Conservation (phyloP, 2,113 vertebrate species). For the Chascanopsetta lugubris region DNA sequence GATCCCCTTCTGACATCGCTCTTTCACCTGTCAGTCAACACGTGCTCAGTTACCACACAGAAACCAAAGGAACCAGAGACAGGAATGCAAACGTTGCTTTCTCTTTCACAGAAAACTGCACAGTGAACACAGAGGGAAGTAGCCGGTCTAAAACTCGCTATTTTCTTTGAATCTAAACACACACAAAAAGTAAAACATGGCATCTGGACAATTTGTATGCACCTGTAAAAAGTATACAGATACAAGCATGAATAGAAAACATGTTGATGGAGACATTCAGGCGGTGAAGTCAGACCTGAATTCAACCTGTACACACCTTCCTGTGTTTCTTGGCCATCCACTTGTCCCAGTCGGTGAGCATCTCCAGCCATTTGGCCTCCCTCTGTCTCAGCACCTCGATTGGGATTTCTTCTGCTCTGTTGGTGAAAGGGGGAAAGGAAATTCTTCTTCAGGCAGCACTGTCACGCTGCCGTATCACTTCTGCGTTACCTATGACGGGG, state of each 20-base stretch:
- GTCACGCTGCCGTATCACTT: constrained; percentile 3
- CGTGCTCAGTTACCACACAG: constrained; percentile 5
- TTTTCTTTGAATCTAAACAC: no score
- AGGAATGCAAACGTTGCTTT: not conserved
- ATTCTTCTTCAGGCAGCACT: not conserved
- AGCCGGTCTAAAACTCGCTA: no score
- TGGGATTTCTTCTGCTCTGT: constrained; percentile 85
- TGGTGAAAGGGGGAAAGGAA: constrained; percentile 3
- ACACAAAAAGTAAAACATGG: not conserved
- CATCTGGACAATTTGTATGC: not conserved
- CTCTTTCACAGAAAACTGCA: not conserved
- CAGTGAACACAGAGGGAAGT: no score
- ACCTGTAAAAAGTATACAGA: no score
- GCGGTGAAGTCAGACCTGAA: no score
- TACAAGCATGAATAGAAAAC: no score
- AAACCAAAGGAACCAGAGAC: not conserved
- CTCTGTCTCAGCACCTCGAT: constrained; percentile 90
- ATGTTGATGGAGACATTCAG: no score
- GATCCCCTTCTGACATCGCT: constrained; percentile 97
- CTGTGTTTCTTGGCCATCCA: constrained; percentile 99
- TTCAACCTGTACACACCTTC: constrained; percentile 92
- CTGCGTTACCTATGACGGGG: not conserved
- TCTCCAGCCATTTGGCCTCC: constrained; percentile 97
- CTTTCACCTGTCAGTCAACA: constrained; percentile 85
- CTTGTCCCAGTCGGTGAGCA: constrained; percentile 98